Evolutionary conservation across 2,888 invertebrate species (phyloP), one percentile per base, ranked within the genome.

Genomic region (Habroteleia sp.): DNA sequence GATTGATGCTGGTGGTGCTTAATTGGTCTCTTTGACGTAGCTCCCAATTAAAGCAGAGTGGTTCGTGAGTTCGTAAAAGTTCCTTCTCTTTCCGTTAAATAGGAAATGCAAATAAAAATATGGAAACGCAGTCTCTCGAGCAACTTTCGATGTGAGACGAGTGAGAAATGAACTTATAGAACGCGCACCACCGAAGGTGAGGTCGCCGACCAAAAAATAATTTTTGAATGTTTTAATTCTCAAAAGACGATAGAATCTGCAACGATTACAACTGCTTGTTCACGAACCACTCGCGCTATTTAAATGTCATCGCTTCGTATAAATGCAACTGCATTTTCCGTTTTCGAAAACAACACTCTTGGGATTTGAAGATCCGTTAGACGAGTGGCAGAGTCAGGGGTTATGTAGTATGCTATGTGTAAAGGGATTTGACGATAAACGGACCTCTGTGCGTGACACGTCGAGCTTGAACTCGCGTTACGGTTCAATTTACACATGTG

Each of bases 381-480:
- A 76, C 52, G 37, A 54, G 65, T 31, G 29, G 39, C 48, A 35
- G 79, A 80, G 79, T 80, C 81, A 71, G 74, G 78, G 77, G 77
- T 81, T 77, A 79, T 77, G 62, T 63, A 80, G 79, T 80, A 76
- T 75, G 71, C 74, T 77, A 77, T 71, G 74, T 80, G 82, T 80
- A 79, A 82, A 80, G 79, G 80, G 80, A 82, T 80, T 77, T 71
- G 75, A 80, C 81, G 82, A 83, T 80, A 82, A 84, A 81, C 79
- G 82, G 74, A 76, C 71, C 78, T 79, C 81, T 81, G 81, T 80
- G 77, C 76, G 78, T 79, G 82, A 83, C 81, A 77, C 74, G 73
- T 72, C 76, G 76, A 68, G 56, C 58, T 60, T 44, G 44, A 58
- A 39, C 44, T 44, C 31, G 50, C 73, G 65, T 48, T 46, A 73